Evolutionary conservation across 2,797 vertebrate species (phyloP), one percentile per base, ranked within the genome.

Genomic region (Protosalanx chinensis): DNA sequence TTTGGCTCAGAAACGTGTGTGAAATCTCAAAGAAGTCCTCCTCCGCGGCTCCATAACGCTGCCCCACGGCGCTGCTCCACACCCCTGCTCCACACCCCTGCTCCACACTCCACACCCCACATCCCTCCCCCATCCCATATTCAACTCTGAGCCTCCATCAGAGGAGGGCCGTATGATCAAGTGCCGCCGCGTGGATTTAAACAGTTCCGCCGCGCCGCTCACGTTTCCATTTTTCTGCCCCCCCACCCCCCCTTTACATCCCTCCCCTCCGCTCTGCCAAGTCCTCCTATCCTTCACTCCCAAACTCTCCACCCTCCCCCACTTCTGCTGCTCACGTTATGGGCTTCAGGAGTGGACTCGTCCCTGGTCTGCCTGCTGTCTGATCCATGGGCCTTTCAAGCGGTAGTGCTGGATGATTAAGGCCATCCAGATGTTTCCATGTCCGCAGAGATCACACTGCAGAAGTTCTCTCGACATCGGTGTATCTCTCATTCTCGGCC

Each of bases 281-380:
- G 23, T 33, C 61, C 8, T n/a, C 16, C 33, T 6, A 13, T 16
- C 35, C 8, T 3, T 10, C 8, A 8, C 62, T 64, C 7, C 7
- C 0, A 1, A 6, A 7, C 30, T 18, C 16, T 6, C 15, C 33
- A 18, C 7, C 33, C 18, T 30, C 16, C 32, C 30, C 30, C 16
- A 18, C 5, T 37, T n/a, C 61, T 33, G 16, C 63, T 23, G 20
- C 37, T 10, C n/a, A 5, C 3, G 51, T 6, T 46, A n/a, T 53
- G 6, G 51, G 13, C 5, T 53, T 20, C 13, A 27, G n/a, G 20
- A 0, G 57, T 6, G 0, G 12, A 71, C 41, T 49, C 32, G n/a
- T 15, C 53, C 53, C 51, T 64, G 81, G 49, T 64, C 58, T 73
- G 62, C 35, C n/a, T 20, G 33, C 63, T 13, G 29, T 33, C 60